Evolutionary conservation across 2,888 invertebrate species (phyloP).

Genomic region (Luperina nickerlii): DNA sequence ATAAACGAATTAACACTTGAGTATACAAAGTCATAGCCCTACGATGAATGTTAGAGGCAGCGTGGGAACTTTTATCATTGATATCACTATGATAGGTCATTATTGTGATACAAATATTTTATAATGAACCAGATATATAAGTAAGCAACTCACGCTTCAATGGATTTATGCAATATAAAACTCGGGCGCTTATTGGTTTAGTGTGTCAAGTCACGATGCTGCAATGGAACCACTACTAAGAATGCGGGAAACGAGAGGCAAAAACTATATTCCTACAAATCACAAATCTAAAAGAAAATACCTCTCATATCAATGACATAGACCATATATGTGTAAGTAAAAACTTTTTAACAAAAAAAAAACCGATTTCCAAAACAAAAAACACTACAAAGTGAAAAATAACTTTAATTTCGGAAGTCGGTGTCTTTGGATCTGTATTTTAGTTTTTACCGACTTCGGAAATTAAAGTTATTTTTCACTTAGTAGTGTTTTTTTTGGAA

Average conservation of each 20-base stretch:
- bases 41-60: constrained; percentile 33
- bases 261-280: background rate
- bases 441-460: too few species aligned
- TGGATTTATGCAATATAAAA: constrained; percentile 63
- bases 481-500: too few species aligned
- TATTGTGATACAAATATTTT: constrained; percentile 46
- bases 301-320: background rate
- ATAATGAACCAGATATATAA: constrained; percentile 52
- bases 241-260: constrained; percentile 10
- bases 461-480: too few species aligned
- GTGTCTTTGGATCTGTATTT: too few species aligned
- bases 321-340: too few species aligned
- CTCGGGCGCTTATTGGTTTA: constrained; percentile 59
- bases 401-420: too few species aligned
- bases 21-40: constrained; percentile 42
- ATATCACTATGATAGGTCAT: constrained; percentile 49
- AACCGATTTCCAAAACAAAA: too few species aligned
- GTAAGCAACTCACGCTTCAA: constrained; percentile 55
- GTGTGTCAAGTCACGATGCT: constrained; percentile 65
- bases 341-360: too few species aligned
- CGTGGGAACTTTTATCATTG: constrained; percentile 56
- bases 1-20: constrained; percentile 34
- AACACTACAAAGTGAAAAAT: too few species aligned
- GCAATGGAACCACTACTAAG: constrained; percentile 46
- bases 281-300: background rate